phyloP scores from a whole-genome alignment of 2,888 invertebrate genomes.

The Masnerella sp. region DNA sequence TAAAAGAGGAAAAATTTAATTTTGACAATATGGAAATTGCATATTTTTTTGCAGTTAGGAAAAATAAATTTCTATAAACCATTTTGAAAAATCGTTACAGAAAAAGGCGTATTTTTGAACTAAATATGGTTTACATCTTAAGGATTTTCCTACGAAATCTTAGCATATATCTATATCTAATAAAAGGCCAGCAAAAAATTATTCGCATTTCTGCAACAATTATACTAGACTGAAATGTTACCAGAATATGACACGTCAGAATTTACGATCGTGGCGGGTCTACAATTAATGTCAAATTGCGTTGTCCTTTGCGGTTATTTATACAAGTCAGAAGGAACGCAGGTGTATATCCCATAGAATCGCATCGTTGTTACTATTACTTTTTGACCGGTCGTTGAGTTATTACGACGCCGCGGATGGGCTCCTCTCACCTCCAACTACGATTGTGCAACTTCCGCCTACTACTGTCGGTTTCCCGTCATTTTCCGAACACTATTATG shows the following conservation, averaged over 20 bases:
- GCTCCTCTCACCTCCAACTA: conserved; percentile 51
- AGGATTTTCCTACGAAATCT: conserved; percentile 15
- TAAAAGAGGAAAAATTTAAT: no score
- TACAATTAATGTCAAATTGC: conserved; percentile 48
- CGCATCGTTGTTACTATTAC: conserved; percentile 45
- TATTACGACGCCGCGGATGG: conserved; percentile 49
- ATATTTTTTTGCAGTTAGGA: no score
- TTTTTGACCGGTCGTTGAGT: conserved; percentile 49
- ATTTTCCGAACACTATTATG: conserved; percentile 19
- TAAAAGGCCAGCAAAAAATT: conserved; percentile 35
- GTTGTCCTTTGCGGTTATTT: conserved; percentile 45
- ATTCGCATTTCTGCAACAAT: conserved; percentile 53
- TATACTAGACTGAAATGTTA: conserved; percentile 31
- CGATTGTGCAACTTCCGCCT: conserved; percentile 55
- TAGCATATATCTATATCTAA: conserved; percentile 21
- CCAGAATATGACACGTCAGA: conserved; percentile 46
- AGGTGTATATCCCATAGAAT: conserved; percentile 37
- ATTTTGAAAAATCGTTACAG: no score
- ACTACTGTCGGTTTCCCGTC: conserved; percentile 35
- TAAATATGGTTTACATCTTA: conserved; percentile 10
- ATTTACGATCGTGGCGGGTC: conserved; percentile 34
- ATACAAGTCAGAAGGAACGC: conserved; percentile 34
- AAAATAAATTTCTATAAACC: no score
- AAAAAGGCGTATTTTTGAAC: conserved; percentile 15
- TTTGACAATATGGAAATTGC: no score